Base-by-base conservation (phyloP, 1,140 invertebrate genomes). In the Leptinotarsa undecemlineata region DNA sequence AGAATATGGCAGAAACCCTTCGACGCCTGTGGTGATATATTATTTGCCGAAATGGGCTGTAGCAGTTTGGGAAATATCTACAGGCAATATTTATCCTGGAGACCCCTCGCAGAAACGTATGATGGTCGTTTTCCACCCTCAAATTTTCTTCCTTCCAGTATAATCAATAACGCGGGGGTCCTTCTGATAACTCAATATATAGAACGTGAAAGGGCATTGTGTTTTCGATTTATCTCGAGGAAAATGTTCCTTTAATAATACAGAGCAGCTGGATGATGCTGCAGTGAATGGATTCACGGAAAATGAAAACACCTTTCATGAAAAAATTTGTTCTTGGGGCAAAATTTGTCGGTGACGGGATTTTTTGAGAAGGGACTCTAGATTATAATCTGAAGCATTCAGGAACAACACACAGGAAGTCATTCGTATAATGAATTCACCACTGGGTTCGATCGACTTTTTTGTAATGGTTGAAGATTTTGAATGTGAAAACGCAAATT, bases 151-250 rank as follows among this genome's bases (percentile, higher is more conserved):
- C 66, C 42, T 42, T 42, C 42, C 66, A 42, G 23, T 47, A 42
- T 68, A 68, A 68, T 68, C 66, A 68, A 68, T 68, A 68, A 68
- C 66, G 23, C 66, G 42, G n/a, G 42, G 66, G 23, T 68, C n/a
- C 23, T 47, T 68, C 23, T 68, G 51, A 57, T 57, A 57, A 57
- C 51, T 57, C 51, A 57, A 57, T 57, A 57, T 42, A 42, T 57
- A 57, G 51, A 57, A 19, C 51, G 51, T 57, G 51, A 19, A 57
- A 57, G n/a, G 51, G 51, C 51, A 57, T 57, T 57, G 51, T 57
- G 51, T 57, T 57, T 57, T 4, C 51, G n/a, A 57, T 57, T 19
- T 57, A 57, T 57, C n/a, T 57, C 17, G 51, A 19, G 51, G 17
- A 57, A 14, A 57, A 57, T 57, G 51, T 57, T 57, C 51, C 4